A percentile compares a stretch with the other conserved stretches of the same genome.
These are phyloP conservation scores for Muschampia plurimacula DNA, from an alignment of 2,888 invertebrate species.

Conservation along the genomic window DNA sequence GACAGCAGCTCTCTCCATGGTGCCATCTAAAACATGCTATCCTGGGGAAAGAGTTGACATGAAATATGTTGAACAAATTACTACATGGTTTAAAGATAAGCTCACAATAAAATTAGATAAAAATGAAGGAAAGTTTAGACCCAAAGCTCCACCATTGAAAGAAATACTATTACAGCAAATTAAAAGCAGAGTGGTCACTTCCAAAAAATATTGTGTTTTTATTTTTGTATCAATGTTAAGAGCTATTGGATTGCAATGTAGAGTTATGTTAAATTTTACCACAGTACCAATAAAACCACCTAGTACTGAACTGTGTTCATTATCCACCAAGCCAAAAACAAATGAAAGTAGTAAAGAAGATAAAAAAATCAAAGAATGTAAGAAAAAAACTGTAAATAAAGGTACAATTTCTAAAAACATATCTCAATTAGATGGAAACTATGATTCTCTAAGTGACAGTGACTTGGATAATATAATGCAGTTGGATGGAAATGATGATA, in stretches of 20 bases:
- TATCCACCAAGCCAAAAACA: constrained; percentile 76
- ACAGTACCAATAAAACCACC: constrained; percentile 90
- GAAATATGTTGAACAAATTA: constrained; percentile 91
- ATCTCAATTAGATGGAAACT: constrained; percentile 85
- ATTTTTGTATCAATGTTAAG: constrained; percentile 92
- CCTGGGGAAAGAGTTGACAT: constrained; percentile 90
- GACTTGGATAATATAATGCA: constrained; percentile 63
- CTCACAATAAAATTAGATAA: constrained; percentile 85
- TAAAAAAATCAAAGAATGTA: constrained; percentile 45
- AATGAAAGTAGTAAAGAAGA: constrained; percentile 48
- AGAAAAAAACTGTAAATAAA: constrained; percentile 48
- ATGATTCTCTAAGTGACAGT: constrained; percentile 62
- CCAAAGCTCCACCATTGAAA: constrained; percentile 77
- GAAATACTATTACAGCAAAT: constrained; percentile 84
- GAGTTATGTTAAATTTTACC: constrained; percentile 93
- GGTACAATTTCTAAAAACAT: constrained; percentile 57
- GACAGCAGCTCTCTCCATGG: constrained; percentile 88
- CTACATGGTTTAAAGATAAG: constrained; percentile 90
- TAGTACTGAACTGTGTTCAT: constrained; percentile 86
- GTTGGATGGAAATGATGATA: constrained; percentile 70
- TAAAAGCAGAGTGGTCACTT: constrained; percentile 85
- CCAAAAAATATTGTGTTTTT: constrained; percentile 89
- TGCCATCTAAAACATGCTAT: constrained; percentile 91
- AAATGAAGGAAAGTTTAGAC: constrained; percentile 79
- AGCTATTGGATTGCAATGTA: constrained; percentile 92